phyloP scores from a whole-genome alignment of 2,888 invertebrate species.

The Sabellastarte sp. region DNA sequence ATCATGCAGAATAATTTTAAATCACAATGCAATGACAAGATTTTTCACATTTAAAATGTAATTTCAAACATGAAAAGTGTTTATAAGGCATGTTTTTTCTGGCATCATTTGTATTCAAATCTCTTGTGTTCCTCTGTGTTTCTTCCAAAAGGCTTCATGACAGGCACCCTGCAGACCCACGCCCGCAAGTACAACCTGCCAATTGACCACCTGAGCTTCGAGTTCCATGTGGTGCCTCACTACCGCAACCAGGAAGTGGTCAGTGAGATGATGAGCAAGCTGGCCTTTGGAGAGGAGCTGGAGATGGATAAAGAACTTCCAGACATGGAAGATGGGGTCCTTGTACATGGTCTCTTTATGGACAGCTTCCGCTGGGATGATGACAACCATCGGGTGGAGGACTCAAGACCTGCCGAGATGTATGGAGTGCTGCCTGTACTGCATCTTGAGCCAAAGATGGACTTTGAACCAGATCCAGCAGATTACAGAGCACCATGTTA shows the following conservation, averaged over 20 bases:
- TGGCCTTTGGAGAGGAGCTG: constrained; percentile 56
- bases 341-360: constrained; percentile 60
- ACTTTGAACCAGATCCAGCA: constrained; percentile 60
- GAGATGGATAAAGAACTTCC: constrained; percentile 46
- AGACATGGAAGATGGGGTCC: constrained; percentile 54
- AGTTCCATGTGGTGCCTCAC: constrained; percentile 68
- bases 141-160: constrained; percentile 60
- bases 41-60: too few species aligned
- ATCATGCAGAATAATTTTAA: too few species aligned
- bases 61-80: too few species aligned
- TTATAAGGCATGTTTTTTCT: too few species aligned
- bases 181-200: constrained; percentile 58
- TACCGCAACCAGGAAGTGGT: constrained; percentile 56
- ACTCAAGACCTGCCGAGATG: constrained; percentile 69
- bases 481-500: constrained; percentile 58
- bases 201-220: constrained; percentile 60
- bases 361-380: constrained; percentile 58
- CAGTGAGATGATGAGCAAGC: constrained; percentile 30
- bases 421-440: constrained; percentile 72
- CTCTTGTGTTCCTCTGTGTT: too few species aligned
- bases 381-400: constrained; percentile 43
- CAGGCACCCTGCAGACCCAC: constrained; percentile 59
- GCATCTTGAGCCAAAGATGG: constrained; percentile 64
- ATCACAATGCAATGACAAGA: too few species aligned
- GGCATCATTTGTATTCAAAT: too few species aligned